Conservation (phyloP, 2,113 vertebrate species). For the Plotosus lineatus region DNA sequence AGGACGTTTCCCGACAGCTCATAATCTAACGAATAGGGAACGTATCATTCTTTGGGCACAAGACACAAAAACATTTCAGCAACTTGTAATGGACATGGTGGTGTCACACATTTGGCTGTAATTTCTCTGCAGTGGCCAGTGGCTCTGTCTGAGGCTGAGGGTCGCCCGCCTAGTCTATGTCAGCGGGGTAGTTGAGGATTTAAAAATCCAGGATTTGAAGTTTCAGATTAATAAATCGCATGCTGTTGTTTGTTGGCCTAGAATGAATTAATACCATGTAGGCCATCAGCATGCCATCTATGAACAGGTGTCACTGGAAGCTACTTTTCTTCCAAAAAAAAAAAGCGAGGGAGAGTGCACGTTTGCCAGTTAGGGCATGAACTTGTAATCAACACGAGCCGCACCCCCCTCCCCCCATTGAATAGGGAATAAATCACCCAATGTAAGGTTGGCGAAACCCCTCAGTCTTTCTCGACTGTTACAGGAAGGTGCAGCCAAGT, state of each 20-base stretch:
- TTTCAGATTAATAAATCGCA: constrained; percentile 75
- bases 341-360: neutral
- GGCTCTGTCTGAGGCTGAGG: neutral
- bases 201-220: constrained; percentile 68
- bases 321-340: neutral
- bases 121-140: constrained; percentile 38
- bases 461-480: neutral
- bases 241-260: constrained; percentile 59
- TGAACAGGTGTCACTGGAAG: constrained; percentile 59
- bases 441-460: neutral
- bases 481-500: neutral
- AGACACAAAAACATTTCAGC: constrained; percentile 39
- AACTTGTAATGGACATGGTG: constrained; percentile 41
- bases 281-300: constrained; percentile 67
- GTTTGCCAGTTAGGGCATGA: neutral
- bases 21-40: constrained; percentile 23
- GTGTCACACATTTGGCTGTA: constrained; percentile 50
- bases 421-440: neutral
- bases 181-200: constrained; percentile 58
- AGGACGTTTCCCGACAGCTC: neutral
- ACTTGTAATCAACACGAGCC: neutral
- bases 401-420: neutral
- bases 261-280: constrained; percentile 64
- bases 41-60: neutral
- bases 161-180: constrained; percentile 18